Base-by-base conservation (phyloP, 1,140 invertebrate species). In the Aphidius ervi region DNA sequence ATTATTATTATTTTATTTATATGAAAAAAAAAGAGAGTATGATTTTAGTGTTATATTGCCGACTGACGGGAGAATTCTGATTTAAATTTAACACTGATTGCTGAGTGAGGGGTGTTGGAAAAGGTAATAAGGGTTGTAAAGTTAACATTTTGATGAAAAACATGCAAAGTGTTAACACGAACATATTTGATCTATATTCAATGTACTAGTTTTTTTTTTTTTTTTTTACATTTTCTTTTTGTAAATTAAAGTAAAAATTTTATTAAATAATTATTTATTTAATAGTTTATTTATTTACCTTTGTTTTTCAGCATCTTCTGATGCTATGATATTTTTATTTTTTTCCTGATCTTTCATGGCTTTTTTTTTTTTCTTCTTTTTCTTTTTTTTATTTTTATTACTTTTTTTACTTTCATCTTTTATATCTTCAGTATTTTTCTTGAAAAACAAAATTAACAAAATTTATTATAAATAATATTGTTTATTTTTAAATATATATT, bases 291-390 rank as follows among this genome's bases (percentile, higher is more conserved):
- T 48, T 43, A 31, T 58, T 65, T 46, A 69, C 65, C 54, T 63
- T 46, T 64, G 56, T 20, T 58, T 59, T 10, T 67, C 67, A 7
- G 58, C 63, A 31, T 55, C 62, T 1, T 58, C 65, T 7, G 59
- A 63, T 6, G 63, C 53, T 16, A 42, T 49, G 16, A 59, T 62
- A 41, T 58, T 58, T 46, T 65, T 68, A 48, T 70, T 57, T 46
- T 65, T 68, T 45, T 70, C 68, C 31, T 61, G 56, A 9, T 52
- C 60, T 55, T 61, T 68, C 6, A 58, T 62, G 23, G 43, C 58
- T 43, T 63, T 70, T 48, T 58, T 64, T 3, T 48, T 54, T 60
- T 66, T 68, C 9, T 53, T 53, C 43, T 56, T 53, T 9, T 7
- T 20, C 37, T 58, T 64, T 50, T 58, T 58, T 20, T 61, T 37